A percentile compares a stretch with the other conserved stretches of the same genome.
phyloP scores from a whole-genome alignment of 1,140 invertebrate genomes.

The Eumaeus atala region DNA sequence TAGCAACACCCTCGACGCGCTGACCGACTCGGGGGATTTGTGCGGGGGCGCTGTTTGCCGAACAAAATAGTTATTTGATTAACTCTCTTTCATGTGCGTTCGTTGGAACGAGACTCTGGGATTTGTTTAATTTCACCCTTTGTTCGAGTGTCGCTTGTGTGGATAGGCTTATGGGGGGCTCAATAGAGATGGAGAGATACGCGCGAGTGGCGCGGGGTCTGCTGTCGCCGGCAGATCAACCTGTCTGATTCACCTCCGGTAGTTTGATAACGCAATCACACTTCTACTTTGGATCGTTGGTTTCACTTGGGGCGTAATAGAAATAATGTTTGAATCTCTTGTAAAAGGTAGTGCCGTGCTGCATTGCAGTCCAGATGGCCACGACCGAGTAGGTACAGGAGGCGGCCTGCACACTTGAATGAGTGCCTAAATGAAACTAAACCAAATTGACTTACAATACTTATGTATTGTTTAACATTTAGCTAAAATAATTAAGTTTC shows the following conservation, averaged over 20 bases:
- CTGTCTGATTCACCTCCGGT: conserved; percentile 38
- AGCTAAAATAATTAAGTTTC: no score
- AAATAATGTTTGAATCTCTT: no score
- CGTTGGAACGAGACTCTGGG: conserved; percentile 60
- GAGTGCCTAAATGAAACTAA: no score
- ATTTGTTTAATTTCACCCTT: conserved; percentile 71
- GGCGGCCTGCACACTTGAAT: no score
- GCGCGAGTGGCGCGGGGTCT: conserved; percentile 50
- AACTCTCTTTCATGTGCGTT: conserved; percentile 67
- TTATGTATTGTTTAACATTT: no score
- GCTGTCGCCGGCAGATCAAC: conserved; percentile 49
- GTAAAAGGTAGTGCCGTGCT: no score
- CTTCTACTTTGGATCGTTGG: neutral
- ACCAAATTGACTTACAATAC: no score
- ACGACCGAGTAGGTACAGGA: no score
- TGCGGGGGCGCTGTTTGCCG: conserved; percentile 44
- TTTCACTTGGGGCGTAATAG: no score
- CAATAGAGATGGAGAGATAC: conserved; percentile 49
- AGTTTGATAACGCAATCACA: neutral
- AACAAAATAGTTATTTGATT: conserved; percentile 65
- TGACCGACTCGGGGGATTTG: conserved; percentile 30
- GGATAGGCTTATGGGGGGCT: conserved; percentile 53
- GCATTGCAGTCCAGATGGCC: no score
- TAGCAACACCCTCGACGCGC: conserved; percentile 29
- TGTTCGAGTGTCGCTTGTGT: conserved; percentile 62